Conservation (phyloP, 2,797 vertebrate species). For the Sorex maritimensis region DNA sequence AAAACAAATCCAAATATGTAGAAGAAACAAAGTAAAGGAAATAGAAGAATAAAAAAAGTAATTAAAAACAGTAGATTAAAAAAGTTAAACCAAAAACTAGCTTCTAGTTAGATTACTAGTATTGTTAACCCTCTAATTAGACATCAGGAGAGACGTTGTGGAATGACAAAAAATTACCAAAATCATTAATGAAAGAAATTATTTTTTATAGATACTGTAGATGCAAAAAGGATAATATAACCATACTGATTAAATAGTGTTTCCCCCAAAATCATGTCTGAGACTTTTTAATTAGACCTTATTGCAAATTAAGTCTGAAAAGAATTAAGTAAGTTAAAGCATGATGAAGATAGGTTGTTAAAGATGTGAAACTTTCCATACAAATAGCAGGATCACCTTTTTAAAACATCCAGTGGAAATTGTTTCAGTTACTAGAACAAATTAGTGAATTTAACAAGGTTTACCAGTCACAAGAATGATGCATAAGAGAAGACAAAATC, state of each 20-base stretch:
- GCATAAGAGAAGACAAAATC: not conserved
- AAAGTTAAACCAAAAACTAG: not conserved
- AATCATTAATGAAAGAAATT: not conserved
- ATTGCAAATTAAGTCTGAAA: not conserved
- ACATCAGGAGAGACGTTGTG: not conserved
- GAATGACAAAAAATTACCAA: not conserved
- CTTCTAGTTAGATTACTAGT: not conserved
- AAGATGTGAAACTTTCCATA: not conserved
- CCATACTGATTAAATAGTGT: not conserved
- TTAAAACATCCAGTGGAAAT: constrained; percentile 2
- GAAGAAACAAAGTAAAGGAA: not conserved
- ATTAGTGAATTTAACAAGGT: not conserved
- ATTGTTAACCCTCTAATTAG: not conserved
- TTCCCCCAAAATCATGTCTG: not conserved
- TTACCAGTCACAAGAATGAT: not conserved
- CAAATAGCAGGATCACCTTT: not conserved
- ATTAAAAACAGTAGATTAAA: not conserved
- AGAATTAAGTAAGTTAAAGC: not conserved
- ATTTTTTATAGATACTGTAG: not conserved
- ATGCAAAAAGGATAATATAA: not conserved
- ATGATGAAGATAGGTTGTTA: not conserved
- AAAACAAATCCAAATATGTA: constrained; percentile 22
- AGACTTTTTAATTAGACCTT: not conserved
- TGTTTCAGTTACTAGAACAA: constrained; percentile 11
- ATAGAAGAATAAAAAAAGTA: not conserved